Evolutionary conservation across 2,113 vertebrate species (phyloP).

Genomic region (Sigmodon hispidus): DNA sequence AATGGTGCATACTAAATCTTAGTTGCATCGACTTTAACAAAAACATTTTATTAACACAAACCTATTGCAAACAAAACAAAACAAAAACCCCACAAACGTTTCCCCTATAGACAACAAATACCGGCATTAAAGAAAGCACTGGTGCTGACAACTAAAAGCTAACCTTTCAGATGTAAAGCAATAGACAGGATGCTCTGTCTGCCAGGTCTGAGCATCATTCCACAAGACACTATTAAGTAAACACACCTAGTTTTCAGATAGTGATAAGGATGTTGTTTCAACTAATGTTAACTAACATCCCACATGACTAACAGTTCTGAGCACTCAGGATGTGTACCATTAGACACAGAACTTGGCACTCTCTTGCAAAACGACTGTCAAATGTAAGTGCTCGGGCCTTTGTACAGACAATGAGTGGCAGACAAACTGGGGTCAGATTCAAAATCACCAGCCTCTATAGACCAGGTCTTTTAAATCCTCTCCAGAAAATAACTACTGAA

Average conservation of each 20-base stretch:
- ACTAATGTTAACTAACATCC: not conserved
- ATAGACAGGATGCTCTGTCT: not conserved
- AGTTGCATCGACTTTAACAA: not conserved
- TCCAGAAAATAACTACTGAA: not conserved
- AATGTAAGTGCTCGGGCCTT: not conserved
- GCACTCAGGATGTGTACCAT: not conserved
- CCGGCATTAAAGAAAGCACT: not conserved
- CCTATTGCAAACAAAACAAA: not conserved
- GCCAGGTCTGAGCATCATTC: not conserved
- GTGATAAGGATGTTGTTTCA: not conserved
- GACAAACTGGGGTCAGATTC: not conserved
- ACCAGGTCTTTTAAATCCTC: not conserved
- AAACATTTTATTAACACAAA: slow-evolving; percentile 22
- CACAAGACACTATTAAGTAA: not conserved
- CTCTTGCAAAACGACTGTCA: not conserved
- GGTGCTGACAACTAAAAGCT: slow-evolving; percentile 9
- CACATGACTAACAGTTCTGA: not conserved
- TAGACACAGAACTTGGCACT: not conserved
- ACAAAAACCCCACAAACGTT: no score
- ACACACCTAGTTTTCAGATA: not conserved
- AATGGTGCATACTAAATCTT: not conserved
- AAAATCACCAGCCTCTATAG: not conserved
- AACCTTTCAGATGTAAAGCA: slow-evolving; percentile 26
- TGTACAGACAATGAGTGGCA: not conserved
- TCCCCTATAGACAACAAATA: not conserved